Evolutionary conservation across 2,113 vertebrate species (phyloP).

Genomic region (Neolamprologus ventralis): DNA sequence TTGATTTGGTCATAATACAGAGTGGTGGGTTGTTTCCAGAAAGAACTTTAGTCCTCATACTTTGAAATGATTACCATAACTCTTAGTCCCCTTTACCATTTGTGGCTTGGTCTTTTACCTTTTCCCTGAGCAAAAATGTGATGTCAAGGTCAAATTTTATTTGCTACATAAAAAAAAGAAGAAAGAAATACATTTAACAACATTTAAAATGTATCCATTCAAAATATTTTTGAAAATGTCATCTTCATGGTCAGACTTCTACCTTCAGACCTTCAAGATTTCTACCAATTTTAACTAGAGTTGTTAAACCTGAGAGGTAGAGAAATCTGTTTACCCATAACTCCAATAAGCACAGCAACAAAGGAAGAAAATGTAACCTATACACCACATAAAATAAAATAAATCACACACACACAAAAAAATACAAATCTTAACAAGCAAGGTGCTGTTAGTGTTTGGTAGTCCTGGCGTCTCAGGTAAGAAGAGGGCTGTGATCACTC

Average conservation of each 20-base stretch:
- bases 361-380: neutral
- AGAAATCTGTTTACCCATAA: neutral
- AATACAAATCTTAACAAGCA: neutral
- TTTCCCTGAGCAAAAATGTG: neutral
- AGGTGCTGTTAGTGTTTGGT: neutral
- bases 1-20: neutral
- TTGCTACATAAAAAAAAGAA: neutral
- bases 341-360: neutral
- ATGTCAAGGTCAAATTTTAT: neutral
- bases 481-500: neutral
- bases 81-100: neutral
- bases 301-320: neutral
- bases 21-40: constrained; percentile 47
- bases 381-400: neutral
- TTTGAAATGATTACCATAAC: constrained; percentile 16
- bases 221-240: neutral
- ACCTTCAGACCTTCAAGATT: neutral
- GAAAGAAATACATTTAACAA: neutral
- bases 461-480: neutral
- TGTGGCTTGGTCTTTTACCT: neutral
- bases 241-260: neutral
- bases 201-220: neutral
- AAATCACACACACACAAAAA: neutral
- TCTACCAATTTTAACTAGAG: neutral
- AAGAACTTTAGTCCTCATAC: constrained; percentile 20